Percentiles rank a stretch among this genome's conserved stretches.
phyloP scores from a whole-genome alignment of 2,113 vertebrate species.

The Trichomycterus rosablanca region DNA sequence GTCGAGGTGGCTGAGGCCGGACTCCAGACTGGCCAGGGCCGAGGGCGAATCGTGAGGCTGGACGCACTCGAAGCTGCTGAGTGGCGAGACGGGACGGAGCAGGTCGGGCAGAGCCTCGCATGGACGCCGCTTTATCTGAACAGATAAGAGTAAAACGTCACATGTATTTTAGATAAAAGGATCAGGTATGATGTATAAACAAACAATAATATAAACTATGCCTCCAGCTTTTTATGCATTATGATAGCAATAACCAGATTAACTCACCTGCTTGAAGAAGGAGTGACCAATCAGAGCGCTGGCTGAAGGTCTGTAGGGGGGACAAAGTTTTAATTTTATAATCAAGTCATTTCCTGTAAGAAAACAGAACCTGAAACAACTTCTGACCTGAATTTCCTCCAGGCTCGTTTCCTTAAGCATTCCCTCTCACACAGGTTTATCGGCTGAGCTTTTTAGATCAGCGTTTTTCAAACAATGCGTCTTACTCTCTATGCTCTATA shows the following conservation, averaged over 20 bases:
- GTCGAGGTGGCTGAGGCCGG: conserved; percentile 84
- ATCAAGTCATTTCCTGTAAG: no score
- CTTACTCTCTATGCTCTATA: no score
- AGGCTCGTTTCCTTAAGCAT: no score
- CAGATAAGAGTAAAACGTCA: neutral
- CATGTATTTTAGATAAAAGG: neutral
- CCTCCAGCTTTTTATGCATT: no score
- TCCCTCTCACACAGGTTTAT: no score
- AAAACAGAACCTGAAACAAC: no score
- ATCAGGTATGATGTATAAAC: neutral
- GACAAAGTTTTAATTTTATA: neutral
- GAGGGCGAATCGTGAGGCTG: conserved; percentile 73
- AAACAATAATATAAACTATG: no score
- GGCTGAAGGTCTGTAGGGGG: conserved; percentile 79
- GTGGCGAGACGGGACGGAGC: conserved; percentile 80
- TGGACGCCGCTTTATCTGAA: conserved; percentile 85
- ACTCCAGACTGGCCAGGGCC: conserved; percentile 80
- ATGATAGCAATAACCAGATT: no score
- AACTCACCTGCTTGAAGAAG: conserved; percentile 93
- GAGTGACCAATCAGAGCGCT: conserved; percentile 81
- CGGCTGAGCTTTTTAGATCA: no score
- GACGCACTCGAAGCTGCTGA: conserved; percentile 72
- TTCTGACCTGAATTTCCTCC: no score
- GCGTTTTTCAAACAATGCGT: no score
- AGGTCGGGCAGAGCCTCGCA: conserved; percentile 90